Percentiles rank a stretch among this genome's conserved stretches.
These are phyloP conservation scores for Rhagonycha lutea DNA, from an alignment of 2,888 invertebrate genomes.

Conservation along the genomic window DNA sequence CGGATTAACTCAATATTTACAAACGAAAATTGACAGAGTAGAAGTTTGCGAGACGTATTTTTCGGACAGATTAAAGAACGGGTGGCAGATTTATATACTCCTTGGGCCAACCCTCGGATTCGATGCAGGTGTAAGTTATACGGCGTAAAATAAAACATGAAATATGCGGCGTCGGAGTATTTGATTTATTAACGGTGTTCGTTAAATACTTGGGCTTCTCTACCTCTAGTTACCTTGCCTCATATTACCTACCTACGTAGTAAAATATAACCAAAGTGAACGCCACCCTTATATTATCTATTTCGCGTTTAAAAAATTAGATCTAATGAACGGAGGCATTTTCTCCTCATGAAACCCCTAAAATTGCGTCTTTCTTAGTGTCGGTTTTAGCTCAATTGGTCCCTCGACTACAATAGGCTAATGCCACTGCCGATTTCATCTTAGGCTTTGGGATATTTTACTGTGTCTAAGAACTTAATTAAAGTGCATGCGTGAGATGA, in stretches of 20 bases:
- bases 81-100: slow-evolving; percentile 41
- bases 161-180: slow-evolving; percentile 51
- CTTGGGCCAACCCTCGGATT: slow-evolving; percentile 27
- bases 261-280: slow-evolving; percentile 16
- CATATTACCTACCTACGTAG: slow-evolving; percentile 23
- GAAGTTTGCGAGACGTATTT: slow-evolving; percentile 34
- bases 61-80: slow-evolving; percentile 44
- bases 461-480: slow-evolving; percentile 10
- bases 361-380: slow-evolving; percentile 32
- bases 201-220: slow-evolving; percentile 47
- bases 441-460: slow-evolving; percentile 26
- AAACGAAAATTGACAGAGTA: slow-evolving; percentile 56
- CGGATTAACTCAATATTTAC: slow-evolving; percentile 57
- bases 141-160: slow-evolving; percentile 52
- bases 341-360: slow-evolving; percentile 9
- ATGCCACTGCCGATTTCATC: slow-evolving; percentile 52
- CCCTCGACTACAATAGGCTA: slow-evolving; percentile 55
- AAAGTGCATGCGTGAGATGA: slow-evolving; percentile 6
- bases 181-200: slow-evolving; percentile 54
- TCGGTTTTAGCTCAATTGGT: slow-evolving; percentile 52
- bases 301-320: slow-evolving; percentile 10
- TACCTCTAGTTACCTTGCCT: slow-evolving; percentile 28
- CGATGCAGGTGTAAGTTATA: slow-evolving; percentile 53
- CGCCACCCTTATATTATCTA: slow-evolving; percentile 10
- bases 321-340: slow-evolving; percentile 11